phyloP scores from a whole-genome alignment of 2,888 invertebrate species.

The Parascotia fuliginaria region DNA sequence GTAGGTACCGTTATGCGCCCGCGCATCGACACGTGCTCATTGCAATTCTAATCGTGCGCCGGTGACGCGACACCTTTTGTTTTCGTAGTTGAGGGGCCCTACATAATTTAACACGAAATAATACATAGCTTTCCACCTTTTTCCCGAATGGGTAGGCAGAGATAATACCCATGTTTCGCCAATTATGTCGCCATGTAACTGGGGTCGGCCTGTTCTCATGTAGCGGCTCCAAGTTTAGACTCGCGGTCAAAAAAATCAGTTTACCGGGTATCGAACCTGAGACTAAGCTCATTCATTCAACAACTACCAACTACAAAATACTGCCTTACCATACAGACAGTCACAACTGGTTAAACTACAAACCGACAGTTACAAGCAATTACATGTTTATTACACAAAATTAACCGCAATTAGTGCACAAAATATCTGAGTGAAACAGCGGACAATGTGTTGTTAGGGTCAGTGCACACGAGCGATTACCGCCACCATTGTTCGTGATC shows the following conservation, averaged over 20 bases:
- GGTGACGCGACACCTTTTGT: conserved; percentile 22
- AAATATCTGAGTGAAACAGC: conserved; percentile 20
- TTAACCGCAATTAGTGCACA: conserved; percentile 18
- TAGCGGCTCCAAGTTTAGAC: no score
- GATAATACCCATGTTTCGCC: no score
- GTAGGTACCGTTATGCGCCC: conserved; percentile 49
- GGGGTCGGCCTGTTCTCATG: no score
- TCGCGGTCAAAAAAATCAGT: no score
- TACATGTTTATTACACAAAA: conserved; percentile 7
- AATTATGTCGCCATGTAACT: no score
- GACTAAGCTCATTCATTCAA: no score
- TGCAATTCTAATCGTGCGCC: conserved; percentile 52
- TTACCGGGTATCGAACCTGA: no score
- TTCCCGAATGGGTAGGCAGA: no score
- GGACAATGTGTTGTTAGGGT: conserved; percentile 44
- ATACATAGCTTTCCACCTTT: no score
- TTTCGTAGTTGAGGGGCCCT: conserved; percentile 9
- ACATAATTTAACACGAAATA: not conserved
- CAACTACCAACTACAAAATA: no score
- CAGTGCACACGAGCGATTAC: conserved; percentile 50
- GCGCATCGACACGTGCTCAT: conserved; percentile 49
- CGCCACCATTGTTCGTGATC: conserved; percentile 48
- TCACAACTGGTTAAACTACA: no score
- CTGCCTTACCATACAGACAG: no score
- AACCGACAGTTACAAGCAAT: not conserved